Evolutionary conservation across 1,140 invertebrate genomes (phyloP).

Genomic region (Halotydeus destructor): DNA sequence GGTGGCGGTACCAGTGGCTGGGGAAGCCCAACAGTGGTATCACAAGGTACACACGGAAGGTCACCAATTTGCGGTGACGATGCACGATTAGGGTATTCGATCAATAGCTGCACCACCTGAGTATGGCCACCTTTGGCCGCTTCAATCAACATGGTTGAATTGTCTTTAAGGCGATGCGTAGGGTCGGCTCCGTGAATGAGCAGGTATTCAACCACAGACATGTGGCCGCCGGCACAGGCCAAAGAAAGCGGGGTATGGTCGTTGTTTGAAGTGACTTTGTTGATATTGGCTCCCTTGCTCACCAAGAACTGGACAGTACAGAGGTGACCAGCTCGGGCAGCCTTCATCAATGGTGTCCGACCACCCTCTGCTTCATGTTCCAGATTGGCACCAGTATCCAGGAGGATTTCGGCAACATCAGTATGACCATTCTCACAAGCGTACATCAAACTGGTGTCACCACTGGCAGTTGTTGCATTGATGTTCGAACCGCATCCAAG

Average conservation of each 20-base stretch:
- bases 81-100: too few relatives aligned
- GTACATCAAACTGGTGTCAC: conserved; percentile 90
- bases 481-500: conserved; percentile 65
- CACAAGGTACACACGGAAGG: too few relatives aligned
- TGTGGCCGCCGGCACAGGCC: conserved; percentile 81
- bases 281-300: conserved; percentile 75
- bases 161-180: conserved; percentile 82
- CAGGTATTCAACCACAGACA: conserved; percentile 76
- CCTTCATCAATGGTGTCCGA: conserved; percentile 91
- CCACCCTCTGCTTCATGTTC: conserved; percentile 85
- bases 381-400: conserved; percentile 68
- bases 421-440: conserved; percentile 93
- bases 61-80: too few relatives aligned
- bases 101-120: conserved; percentile 61
- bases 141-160: conserved; percentile 95
- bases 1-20: too few relatives aligned
- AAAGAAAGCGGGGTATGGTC: conserved; percentile 92
- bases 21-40: too few relatives aligned
- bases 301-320: conserved; percentile 92
- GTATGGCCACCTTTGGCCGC: conserved; percentile 88
- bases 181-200: conserved; percentile 81
- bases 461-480: conserved; percentile 63
- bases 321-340: conserved; percentile 94
- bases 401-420: conserved; percentile 67
- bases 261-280: conserved; percentile 58